Conservation (phyloP, 2,888 invertebrate species). For the Nipponacmea schrenckii region DNA sequence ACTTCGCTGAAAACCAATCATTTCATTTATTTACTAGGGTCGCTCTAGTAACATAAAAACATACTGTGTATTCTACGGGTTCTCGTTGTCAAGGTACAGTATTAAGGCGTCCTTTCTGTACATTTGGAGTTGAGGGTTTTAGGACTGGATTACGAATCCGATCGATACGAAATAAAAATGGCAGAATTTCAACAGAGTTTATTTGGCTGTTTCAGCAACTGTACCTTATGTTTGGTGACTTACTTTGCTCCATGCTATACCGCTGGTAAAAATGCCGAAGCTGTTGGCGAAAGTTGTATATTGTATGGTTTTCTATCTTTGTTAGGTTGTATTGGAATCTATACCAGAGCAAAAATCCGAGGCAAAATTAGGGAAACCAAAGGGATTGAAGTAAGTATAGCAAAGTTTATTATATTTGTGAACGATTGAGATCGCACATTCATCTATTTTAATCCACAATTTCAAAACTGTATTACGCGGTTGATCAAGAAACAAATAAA, state of each 20-base stretch:
- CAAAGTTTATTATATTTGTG: too few relatives aligned
- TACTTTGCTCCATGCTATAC: slow-evolving; percentile 49
- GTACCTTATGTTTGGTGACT: slow-evolving; percentile 44
- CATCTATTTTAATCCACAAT: too few relatives aligned
- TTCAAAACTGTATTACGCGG: too few relatives aligned
- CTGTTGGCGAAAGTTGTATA: slow-evolving; percentile 45
- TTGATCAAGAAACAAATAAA: too few relatives aligned
- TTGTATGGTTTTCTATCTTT: slow-evolving; percentile 39
- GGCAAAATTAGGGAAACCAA: slow-evolving; percentile 44
- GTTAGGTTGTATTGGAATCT: slow-evolving; percentile 38
- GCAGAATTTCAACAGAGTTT: slow-evolving; percentile 44
- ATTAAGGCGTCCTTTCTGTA: too few relatives aligned
- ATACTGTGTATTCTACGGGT: too few relatives aligned
- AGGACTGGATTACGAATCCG: too few relatives aligned
- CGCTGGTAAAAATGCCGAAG: slow-evolving; percentile 47
- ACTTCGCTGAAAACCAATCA: neutral
- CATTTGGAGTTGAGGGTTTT: too few relatives aligned
- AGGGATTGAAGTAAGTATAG: slow-evolving; percentile 44
- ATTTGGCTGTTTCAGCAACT: slow-evolving; percentile 47
- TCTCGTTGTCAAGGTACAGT: too few relatives aligned
- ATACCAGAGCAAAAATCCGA: slow-evolving; percentile 40
- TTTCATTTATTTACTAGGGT: slow-evolving; percentile 1
- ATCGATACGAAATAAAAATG: slow-evolving; percentile 28
- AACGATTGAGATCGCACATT: too few relatives aligned
- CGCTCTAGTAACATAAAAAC: neutral